Conservation (phyloP, 1,140 invertebrate genomes). For the Penaeus indicus region DNA sequence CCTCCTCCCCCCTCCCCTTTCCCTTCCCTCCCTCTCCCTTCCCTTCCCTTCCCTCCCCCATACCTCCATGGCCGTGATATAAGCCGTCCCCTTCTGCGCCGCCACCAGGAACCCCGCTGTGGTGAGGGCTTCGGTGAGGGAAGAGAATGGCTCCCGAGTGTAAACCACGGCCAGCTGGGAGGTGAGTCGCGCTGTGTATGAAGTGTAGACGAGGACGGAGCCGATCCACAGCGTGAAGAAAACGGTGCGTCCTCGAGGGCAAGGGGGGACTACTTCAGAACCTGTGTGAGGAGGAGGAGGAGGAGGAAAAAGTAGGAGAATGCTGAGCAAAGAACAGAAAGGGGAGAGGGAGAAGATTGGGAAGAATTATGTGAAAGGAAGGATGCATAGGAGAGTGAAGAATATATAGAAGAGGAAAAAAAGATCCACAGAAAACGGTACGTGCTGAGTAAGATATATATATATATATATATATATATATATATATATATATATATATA, state of each 20-base stretch:
- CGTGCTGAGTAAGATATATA: neutral
- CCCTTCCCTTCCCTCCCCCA: too few relatives aligned
- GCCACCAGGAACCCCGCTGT: conserved; percentile 19
- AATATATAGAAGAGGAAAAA: conserved; percentile 11
- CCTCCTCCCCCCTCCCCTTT: too few relatives aligned
- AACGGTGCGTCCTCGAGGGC: conserved; percentile 35
- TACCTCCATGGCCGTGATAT: conserved; percentile 27
- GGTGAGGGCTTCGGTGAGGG: conserved; percentile 32
- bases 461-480: too few relatives aligned
- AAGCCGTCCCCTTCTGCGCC: conserved; percentile 19
- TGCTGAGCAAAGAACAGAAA: too few relatives aligned
- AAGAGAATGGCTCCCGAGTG: neutral
- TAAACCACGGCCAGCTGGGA: conserved; percentile 45
- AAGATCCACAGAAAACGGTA: conserved; percentile 36
- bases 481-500: too few relatives aligned
- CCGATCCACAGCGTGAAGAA: conserved; percentile 33
- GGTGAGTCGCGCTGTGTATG: conserved; percentile 43
- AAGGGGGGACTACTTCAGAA: neutral
- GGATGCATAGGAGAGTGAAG: conserved; percentile 37
- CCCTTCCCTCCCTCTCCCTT: too few relatives aligned
- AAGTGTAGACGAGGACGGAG: conserved; percentile 25
- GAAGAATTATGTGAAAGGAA: conserved; percentile 12
- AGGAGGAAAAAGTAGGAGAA: too few relatives aligned
- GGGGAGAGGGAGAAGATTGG: neutral
- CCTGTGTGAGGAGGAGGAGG: neutral